Evolutionary conservation across 2,113 vertebrate species (phyloP).

Genomic region (Psilopogon haemacephalus): DNA sequence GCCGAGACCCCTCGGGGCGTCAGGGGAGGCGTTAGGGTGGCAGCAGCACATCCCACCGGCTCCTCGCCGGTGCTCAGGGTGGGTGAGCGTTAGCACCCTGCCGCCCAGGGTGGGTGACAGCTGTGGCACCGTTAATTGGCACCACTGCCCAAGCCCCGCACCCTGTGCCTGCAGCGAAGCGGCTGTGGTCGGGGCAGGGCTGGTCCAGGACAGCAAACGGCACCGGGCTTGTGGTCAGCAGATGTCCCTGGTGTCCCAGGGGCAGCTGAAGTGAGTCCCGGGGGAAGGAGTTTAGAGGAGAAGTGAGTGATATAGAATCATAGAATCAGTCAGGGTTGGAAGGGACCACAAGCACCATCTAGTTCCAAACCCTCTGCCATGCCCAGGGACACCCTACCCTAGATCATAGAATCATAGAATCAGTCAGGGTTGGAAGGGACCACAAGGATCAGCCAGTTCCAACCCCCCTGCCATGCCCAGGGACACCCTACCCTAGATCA

Average conservation of each 20-base stretch:
- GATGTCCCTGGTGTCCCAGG: rapidly evolving
- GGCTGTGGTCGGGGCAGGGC: rapidly evolving
- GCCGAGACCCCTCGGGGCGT: not conserved
- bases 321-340: too few species aligned
- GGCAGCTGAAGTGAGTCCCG: not conserved
- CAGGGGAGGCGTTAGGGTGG: rapidly evolving
- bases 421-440: too few species aligned
- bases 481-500: too few species aligned
- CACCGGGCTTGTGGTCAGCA: rapidly evolving
- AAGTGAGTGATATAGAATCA: not conserved
- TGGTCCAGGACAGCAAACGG: rapidly evolving
- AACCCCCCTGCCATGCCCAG: too few species aligned
- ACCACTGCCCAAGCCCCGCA: not conserved
- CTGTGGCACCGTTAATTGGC: rapidly evolving
- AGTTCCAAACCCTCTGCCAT: too few species aligned
- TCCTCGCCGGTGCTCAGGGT: not conserved
- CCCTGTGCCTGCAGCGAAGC: rapidly evolving
- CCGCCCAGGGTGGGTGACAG: not conserved
- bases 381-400: too few species aligned
- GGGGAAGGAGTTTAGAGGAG: rapidly evolving
- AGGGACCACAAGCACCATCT: too few species aligned
- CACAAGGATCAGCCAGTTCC: too few species aligned
- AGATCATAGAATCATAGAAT: too few species aligned
- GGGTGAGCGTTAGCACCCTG: rapidly evolving
- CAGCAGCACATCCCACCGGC: not conserved